Evolutionary conservation across 2,888 invertebrate genomes (phyloP).

Genomic region (Platycheirus rosarum): DNA sequence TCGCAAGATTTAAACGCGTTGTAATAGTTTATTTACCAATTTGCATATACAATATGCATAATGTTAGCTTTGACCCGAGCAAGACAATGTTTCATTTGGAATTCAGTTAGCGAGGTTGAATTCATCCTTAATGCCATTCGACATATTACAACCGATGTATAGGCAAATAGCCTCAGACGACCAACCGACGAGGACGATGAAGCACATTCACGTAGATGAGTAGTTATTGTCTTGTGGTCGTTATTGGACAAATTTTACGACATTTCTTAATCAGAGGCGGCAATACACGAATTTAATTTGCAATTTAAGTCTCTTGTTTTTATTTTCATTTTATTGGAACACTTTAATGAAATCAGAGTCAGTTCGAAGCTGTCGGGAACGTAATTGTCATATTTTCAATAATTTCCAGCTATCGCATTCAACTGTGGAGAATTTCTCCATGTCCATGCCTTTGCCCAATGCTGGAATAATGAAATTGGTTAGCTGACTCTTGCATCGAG

Average conservation of each 20-base stretch:
- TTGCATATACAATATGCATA: constrained; percentile 45
- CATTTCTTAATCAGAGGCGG: constrained; percentile 50
- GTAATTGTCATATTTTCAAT: constrained; percentile 32
- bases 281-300: constrained; percentile 38
- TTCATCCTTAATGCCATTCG: constrained; percentile 33
- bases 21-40: constrained; percentile 51
- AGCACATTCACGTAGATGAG: constrained; percentile 34
- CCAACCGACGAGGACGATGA: not conserved
- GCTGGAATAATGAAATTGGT: too few relatives aligned
- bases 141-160: not conserved
- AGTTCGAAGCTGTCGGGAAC: constrained; percentile 22
- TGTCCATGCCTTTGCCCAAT: too few relatives aligned
- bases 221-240: constrained; percentile 41
- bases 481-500: too few relatives aligned
- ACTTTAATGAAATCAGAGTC: constrained; percentile 38
- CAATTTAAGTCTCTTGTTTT: constrained; percentile 49
- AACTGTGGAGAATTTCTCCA: too few relatives aligned
- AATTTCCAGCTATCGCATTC: too few relatives aligned
- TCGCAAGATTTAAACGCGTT: constrained; percentile 52
- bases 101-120: constrained; percentile 50
- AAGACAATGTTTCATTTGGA: constrained; percentile 56
- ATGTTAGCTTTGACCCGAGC: not conserved
- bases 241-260: constrained; percentile 33
- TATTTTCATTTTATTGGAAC: constrained; percentile 12
- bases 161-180: constrained; percentile 7